These are phyloP conservation scores for Pseudocheirus occidentalis DNA, from an alignment of 2,797 vertebrate genomes.

Conservation along the genomic window DNA sequence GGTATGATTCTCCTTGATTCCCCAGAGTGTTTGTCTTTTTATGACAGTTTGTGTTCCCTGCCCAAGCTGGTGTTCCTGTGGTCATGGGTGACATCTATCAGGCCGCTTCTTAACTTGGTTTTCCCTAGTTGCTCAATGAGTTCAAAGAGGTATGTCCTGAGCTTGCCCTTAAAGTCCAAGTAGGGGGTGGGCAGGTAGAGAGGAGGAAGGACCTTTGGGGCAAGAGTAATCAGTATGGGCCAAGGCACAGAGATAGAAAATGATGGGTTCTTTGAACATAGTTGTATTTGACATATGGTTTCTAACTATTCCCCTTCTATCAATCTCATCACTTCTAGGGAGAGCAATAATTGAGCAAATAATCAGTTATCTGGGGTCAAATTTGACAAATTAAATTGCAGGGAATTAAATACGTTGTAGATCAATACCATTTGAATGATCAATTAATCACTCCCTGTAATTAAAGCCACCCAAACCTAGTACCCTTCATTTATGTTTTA, in stretches of 20 bases:
- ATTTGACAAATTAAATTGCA: conserved; percentile 78
- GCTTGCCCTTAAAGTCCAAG: not conserved
- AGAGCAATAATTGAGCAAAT: conserved; percentile 60
- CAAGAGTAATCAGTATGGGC: not conserved
- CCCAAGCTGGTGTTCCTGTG: not conserved
- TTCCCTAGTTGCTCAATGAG: not conserved
- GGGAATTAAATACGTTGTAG: conserved; percentile 82
- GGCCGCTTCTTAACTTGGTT: not conserved
- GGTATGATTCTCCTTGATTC: not conserved
- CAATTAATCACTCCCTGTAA: conserved; percentile 83
- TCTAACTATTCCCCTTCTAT: not conserved
- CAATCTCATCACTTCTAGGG: conserved; percentile 32
- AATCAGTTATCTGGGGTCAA: conserved; percentile 74
- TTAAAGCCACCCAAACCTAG: conserved; percentile 80
- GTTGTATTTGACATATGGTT: not conserved
- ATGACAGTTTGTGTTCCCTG: not conserved
- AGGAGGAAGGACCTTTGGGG: not conserved
- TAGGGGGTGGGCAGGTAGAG: not conserved
- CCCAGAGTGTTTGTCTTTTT: not conserved
- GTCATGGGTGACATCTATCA: not conserved
- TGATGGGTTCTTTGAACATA: not conserved
- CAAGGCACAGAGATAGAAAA: too few relatives aligned
- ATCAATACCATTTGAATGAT: conserved; percentile 81
- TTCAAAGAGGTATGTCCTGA: not conserved
- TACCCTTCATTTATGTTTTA: conserved; percentile 77